Conservation (phyloP, 1,140 invertebrate species). For the Drosophila parabipectinata region DNA sequence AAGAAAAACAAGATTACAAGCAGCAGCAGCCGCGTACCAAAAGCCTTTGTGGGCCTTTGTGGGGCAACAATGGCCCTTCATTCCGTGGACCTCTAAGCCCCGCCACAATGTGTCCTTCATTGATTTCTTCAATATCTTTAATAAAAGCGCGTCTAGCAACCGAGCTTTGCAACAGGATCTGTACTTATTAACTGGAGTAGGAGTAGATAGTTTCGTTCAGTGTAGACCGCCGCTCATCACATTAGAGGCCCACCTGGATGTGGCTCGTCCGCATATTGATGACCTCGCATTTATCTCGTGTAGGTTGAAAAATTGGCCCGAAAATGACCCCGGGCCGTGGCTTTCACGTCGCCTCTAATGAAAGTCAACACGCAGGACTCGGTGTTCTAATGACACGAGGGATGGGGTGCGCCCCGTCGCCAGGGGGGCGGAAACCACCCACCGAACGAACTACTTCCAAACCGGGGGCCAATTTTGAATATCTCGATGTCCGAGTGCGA, state of each 20-base stretch:
- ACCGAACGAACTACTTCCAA: neutral
- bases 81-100: neutral
- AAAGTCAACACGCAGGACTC: conserved; percentile 61
- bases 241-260: conserved; percentile 13
- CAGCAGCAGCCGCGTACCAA: neutral
- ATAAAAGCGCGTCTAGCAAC: too few species aligned
- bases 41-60: neutral
- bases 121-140: neutral
- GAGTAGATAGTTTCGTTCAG: neutral
- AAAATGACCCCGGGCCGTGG: conserved; percentile 33
- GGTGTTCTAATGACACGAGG: conserved; percentile 19
- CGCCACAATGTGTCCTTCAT: neutral
- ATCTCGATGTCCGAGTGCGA: conserved; percentile 27
- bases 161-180: too few species aligned
- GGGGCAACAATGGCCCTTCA: neutral
- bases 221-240: neutral
- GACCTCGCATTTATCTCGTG: conserved; percentile 49
- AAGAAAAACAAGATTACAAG: conserved; percentile 21
- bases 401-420: neutral
- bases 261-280: conserved; percentile 51
- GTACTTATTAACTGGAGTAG: too few species aligned
- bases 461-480: conserved; percentile 27
- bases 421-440: conserved; percentile 9
- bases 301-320: conserved; percentile 43
- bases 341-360: conserved; percentile 35